Evolutionary conservation across 2,113 vertebrate genomes (phyloP).

Genomic region (Fregata magnificens): DNA sequence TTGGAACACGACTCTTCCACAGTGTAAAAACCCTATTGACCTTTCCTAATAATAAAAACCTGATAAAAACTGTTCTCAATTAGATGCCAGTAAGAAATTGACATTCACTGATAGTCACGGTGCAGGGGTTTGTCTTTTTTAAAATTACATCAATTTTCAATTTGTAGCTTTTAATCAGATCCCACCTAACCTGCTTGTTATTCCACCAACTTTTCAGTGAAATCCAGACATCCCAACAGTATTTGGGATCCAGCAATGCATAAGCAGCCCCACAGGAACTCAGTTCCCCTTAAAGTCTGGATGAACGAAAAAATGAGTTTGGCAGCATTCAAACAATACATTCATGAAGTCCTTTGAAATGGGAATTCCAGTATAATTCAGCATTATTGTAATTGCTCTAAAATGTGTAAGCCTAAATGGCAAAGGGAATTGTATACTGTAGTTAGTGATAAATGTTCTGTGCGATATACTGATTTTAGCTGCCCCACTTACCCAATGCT

Average conservation of each 20-base stretch:
- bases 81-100: not conserved
- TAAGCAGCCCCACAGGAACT: not conserved
- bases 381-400: slow-evolving; percentile 17
- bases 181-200: not conserved
- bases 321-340: not conserved
- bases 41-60: not conserved
- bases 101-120: not conserved
- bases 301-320: not conserved
- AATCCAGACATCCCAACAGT: not conserved
- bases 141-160: not conserved
- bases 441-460: slow-evolving; percentile 42
- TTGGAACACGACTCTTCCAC: not conserved
- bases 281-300: not conserved
- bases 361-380: slow-evolving; percentile 43
- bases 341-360: slow-evolving; percentile 31
- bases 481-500: slow-evolving; percentile 17
- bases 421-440: slow-evolving; percentile 40
- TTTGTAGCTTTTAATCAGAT: not conserved
- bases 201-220: not conserved
- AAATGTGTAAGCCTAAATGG: slow-evolving; percentile 18
- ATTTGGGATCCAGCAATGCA: not conserved
- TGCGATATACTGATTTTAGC: slow-evolving; percentile 10
- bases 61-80: not conserved
- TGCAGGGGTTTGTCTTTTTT: not conserved
- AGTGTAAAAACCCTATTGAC: not conserved